Base-by-base conservation (phyloP, 2,113 vertebrate species). In the Pelecanoides urinatrix region DNA sequence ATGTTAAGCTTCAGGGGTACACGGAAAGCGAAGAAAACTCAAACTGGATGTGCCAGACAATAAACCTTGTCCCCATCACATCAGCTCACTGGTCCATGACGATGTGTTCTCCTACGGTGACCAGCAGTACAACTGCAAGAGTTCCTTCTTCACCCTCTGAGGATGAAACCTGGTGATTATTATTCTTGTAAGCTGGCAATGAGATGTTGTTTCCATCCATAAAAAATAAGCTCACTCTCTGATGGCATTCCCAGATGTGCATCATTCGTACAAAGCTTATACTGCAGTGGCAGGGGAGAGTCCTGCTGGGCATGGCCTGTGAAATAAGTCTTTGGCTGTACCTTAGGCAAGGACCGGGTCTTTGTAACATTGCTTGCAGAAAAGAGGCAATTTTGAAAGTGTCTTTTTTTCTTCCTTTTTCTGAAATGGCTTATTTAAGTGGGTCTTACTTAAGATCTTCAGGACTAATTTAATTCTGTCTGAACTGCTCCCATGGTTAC, bases 101-200 rank as follows among this genome's bases (percentile, higher is more conserved):
- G 67, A 55, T 20, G 8, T 11, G 10, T 14, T 84, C n/a, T 53
- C 26, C 73, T 34, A 18, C 29, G 30, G 20, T 14, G 52, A 21
- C 21, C 67, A 59, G 21, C 0, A 0, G 4, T 30, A 10, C 22
- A 53, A 59, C 44, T 20, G 23, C 14, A 30, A 6, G n/a, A n/a
- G 16, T 61, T 71, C n/a, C 78, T 91, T 40, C 67, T 65, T 88
- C 50, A 59, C 20, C 6, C 56, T 53, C n/a, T 30, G 56, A 36
- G 66, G 25, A 22, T 52, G 53, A 63, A 77, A 62, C 21, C 34
- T 71, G 32, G 10, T 21, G 18, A 45, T 61, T 38, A 15, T 66
- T 50, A 13, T 44, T 63, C 67, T 66, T 55, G 26, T 70, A 62
- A 67, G 23, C 34, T 84, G 16, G n/a, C 49, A 55, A 10, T 5